Base-by-base conservation (phyloP, 2,113 vertebrate genomes). In the Oceanites oceanicus region DNA sequence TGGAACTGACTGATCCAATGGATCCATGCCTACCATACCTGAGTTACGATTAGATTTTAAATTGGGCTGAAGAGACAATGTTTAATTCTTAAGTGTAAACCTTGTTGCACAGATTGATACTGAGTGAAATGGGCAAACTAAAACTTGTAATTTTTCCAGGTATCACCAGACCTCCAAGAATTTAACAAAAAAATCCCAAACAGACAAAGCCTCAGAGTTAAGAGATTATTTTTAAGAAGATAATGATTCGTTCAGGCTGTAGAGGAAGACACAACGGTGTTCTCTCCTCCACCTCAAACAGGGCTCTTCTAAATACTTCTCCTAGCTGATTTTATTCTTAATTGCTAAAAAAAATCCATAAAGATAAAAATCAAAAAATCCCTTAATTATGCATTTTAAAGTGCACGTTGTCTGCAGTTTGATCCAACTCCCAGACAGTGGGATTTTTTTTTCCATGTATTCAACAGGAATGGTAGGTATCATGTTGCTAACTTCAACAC, bases 371-470 rank as follows among this genome's bases (percentile, higher is more conserved):
- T 84, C 1, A 56, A 87, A 83, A 86, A 86, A 68, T 42, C n/a
- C 30, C 61, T 92, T 92, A 91, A 91, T 92, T 75, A 75, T 36
- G 58, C 26, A 83, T 91, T 90, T 95, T 79, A 62, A 95, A 92
- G 67, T 29, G 50, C 38, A 17, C 10, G 11, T 67, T 86, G 92
- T 93, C 78, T 94, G 72, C 72, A 88, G 65, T 40, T 84, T 84
- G 89, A 71, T 74, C 62, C 67, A 90, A 77, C 71, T 94, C 15
- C 36, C 62, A 95, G 91, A 94, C 87, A 85, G 84, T 11, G n/a
- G 66, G 76, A 58, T 73, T 89, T 94, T 80, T 80, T 82, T 88
- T 66, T 10, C 72, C 44, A 4, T 20, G 15, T 45, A 91, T 86
- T 83, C 76, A 89, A 73, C 36, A 82, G 77, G 86, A 96, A 89